Base-by-base conservation (phyloP, 64 coral and sea anemone genomes). In the Stichodactyla mertensii region DNA sequence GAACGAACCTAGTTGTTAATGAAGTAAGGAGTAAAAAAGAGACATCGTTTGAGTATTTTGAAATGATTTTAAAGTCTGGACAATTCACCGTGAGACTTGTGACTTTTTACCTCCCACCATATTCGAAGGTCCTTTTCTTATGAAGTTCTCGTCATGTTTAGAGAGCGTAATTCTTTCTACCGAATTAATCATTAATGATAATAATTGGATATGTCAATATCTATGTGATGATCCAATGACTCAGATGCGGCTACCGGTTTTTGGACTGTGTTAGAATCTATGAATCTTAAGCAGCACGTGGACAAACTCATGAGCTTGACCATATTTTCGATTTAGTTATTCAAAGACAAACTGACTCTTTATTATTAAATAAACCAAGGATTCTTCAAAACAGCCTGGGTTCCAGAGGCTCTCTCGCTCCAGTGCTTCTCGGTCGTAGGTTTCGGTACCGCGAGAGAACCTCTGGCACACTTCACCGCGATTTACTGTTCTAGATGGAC, bases 271-370 rank as follows among this genome's bases (percentile, higher is more conserved):
- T 6, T 85, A 16, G 57, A 85, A 57, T 85, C 52, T 85, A 85
- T 85, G 83, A 85, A 85, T 57, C 81, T 83, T 52, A n/a, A 20
- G 54, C 81, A 83, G 54, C 81, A 55, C 54, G 81, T 83, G 7
- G 20, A 55, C 45, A 55, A 55, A 51, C 81, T 51, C 81, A 83
- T 52, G 81, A 83, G 53, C 81, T 19, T 36, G 28, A 2, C 54
- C 81, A 83, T n/a, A 55, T 52, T 51, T 0, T 83, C 81, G 81
- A 83, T 55, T n/a, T 83, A 14, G 20, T 83, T 20, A 83, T 83
- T 20, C 1, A 1, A 15, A 7, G 81, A 55, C 36, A 83, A 83
- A 51, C 81, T 8, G 81, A 83, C 45, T 52, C 81, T 83, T 10
- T 83, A 10, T 10, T 83, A 26, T 51, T 23, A 62, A n/a, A 55